Base-by-base conservation (phyloP, 1,140 invertebrate genomes). In the Lordiphosa clarofinis region DNA sequence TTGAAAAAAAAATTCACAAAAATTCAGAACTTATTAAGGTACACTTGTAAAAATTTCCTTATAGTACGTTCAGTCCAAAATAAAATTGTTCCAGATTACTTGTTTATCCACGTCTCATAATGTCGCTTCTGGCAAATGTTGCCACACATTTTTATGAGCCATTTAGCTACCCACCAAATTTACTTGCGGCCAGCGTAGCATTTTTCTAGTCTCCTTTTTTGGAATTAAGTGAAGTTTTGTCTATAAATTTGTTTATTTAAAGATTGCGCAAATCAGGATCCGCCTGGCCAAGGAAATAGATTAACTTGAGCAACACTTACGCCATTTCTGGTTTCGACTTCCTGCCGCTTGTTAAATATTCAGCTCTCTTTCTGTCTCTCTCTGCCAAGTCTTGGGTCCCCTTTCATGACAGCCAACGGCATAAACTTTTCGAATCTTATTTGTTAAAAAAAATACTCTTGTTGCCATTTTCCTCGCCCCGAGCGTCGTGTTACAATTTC, bases 361-460 rank as follows among this genome's bases (percentile, higher is more conserved):
- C 63, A 75, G 55, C 60, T 50, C 70, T 61, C 54, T 52, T 37
- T 56, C 28, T 55, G 46, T 31, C 64, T 43, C 46, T 57, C 66
- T 15, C 63, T 64, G 59, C 37, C 57, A 21, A 44, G 48, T 38
- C 35, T 28, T 37, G 21, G 42, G 55, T 36, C 37, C 47, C 47
- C 31, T 33, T 52, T 43, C 67, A 50, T 82, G 72, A 82, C 72
- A 82, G 64, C 53, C 72, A 69, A 60, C 78, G 57, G 68, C 78
- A 84, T 84, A 84, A 82, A 76, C 59, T 84, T 84, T 84, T 82
- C 69, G 72, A 84, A 73, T 82, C 68, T 76, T 84, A 73, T 84
- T 82, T 73, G 53, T 66, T 11, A 44, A 52, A 50, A 75, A 56
- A 69, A 67, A 63, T 8, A 13, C 43, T 66, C 53, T 43, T 55